Base-by-base conservation (phyloP, 1,140 invertebrate genomes). In the Cotesia typhae region DNA sequence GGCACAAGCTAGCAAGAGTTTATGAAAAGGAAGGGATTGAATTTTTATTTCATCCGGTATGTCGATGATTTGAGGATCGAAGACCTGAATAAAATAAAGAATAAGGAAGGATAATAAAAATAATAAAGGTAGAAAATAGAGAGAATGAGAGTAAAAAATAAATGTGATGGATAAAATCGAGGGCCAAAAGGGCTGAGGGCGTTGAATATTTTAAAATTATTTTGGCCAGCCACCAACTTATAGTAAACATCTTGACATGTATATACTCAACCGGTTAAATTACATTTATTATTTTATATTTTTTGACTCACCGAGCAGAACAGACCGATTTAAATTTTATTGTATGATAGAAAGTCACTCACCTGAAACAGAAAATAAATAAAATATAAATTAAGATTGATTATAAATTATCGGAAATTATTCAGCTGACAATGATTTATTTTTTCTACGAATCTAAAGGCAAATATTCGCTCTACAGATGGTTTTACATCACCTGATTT, bases 221-320 rank as follows among this genome's bases (percentile, higher is more conserved):
- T 63, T 77, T 83, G 80, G 80, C 76, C 57, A 52, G 37, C 47
- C 57, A 78, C 80, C 80, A 84, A 81, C 77, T 81, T 79, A 82
- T 81, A 79, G 79, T 81, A 79, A 85, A 84, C 80, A 84, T 83
- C 80, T 85, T 82, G 79, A 83, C 78, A 82, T 85, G 79, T 83
- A 80, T 82, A 83, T 83, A 80, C 80, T 78, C 78, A 74, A 76
- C 67, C 74, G 76, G 73, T 81, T 81, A 81, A 84, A 85, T 84
- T 81, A 71, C 79, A 75, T 82, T 82, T 79, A 77, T 72, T 74
- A 72, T 73, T 76, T 64, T 72, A 28, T 28, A 28, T 28, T 28
- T 28, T 28, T 28, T 28, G 28, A 63, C 60, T 63, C 20, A 63
- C 60, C 60, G 3, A 28, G 28, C 28, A 28, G 28, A 28, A 28